Evolutionary conservation across 2,797 vertebrate species (phyloP).

Genomic region (Potorous gilbertii): DNA sequence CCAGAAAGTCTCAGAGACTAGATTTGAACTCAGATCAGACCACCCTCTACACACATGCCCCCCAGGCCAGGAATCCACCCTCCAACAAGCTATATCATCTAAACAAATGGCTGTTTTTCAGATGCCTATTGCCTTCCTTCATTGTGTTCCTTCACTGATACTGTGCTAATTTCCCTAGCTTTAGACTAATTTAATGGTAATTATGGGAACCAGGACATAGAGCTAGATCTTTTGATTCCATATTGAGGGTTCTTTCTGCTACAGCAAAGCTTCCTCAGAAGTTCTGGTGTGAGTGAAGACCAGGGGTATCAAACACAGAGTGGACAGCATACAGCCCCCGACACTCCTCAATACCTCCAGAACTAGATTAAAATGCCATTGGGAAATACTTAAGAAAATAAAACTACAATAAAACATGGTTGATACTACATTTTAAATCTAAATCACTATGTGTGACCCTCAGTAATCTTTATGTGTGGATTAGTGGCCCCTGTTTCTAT

Average conservation of each 20-base stretch:
- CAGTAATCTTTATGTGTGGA: background rate
- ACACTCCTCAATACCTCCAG: background rate
- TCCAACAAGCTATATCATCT: background rate
- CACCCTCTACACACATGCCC: too few relatives aligned
- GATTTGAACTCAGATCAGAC: background rate
- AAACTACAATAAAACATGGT: background rate
- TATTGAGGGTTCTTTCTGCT: background rate
- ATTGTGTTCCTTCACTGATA: background rate
- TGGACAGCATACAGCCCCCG: background rate
- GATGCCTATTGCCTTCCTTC: background rate
- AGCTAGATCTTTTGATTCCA: background rate
- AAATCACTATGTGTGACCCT: background rate
- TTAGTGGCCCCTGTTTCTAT: background rate
- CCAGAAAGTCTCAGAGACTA: background rate
- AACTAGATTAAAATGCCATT: background rate
- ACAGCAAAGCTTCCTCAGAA: background rate
- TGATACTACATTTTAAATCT: background rate
- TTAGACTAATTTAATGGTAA: background rate
- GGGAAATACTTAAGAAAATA: background rate
- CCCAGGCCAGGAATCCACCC: background rate
- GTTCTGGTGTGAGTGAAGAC: background rate
- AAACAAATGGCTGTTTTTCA: background rate
- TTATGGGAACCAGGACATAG: background rate
- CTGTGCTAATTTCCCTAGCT: background rate
- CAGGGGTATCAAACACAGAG: background rate